Conservation (phyloP, 2,888 invertebrate genomes). For the Acronicta aceris region DNA sequence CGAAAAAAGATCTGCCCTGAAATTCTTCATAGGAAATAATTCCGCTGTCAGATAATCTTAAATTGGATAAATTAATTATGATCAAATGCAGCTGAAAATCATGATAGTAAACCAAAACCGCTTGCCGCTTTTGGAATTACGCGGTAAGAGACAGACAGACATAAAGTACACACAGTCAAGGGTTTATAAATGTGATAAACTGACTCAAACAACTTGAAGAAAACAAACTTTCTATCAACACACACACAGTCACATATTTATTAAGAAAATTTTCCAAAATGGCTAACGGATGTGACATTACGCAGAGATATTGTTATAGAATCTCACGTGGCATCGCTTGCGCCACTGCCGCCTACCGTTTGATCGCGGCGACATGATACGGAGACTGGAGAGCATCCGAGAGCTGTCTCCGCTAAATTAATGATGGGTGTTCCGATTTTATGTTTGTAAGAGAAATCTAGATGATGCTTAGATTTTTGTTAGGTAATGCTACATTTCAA, state of each 20-base stretch:
- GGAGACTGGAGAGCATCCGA: constrained; percentile 17
- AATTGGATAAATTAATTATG: no score
- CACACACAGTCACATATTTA: constrained; percentile 3
- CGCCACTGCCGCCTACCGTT: constrained; percentile 51
- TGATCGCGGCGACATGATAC: constrained; percentile 46
- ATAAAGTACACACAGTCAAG: no score
- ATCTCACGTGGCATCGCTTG: constrained; percentile 55
- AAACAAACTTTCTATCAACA: constrained; percentile 19
- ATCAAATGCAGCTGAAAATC: no score
- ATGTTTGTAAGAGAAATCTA: constrained; percentile 42
- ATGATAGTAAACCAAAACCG: no score
- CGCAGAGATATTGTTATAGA: constrained; percentile 38
- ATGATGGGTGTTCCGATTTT: constrained; percentile 27
- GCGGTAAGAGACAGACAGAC: no score
- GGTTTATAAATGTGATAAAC: no score
- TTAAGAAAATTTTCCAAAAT: constrained; percentile 41
- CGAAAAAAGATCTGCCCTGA: no score
- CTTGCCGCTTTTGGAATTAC: no score
- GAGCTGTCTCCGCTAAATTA: constrained; percentile 19
- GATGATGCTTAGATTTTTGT: constrained; percentile 5
- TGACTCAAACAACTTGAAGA: no score
- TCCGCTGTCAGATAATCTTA: no score
- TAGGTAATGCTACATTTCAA: background rate
- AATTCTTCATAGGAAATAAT: no score
- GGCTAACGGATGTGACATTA: constrained; percentile 38